Evolutionary conservation across 2,888 invertebrate species (phyloP).

Genomic region (Tipula confusa): DNA sequence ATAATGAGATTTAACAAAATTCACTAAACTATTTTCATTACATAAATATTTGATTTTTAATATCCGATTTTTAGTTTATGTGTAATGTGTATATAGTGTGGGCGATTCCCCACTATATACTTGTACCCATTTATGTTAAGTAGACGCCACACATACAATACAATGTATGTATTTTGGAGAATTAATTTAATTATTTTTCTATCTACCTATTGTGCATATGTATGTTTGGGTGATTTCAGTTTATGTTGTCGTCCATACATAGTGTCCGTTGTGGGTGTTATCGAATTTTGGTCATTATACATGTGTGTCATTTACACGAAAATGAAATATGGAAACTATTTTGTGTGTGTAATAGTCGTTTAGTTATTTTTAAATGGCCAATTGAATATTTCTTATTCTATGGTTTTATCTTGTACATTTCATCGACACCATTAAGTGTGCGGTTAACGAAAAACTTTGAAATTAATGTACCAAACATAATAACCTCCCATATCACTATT

Average conservation of each 20-base stretch:
- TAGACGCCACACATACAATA: neutral
- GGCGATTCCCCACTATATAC: neutral
- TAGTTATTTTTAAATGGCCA: neutral
- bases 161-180: neutral
- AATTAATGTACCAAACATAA: neutral
- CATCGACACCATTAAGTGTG: neutral
- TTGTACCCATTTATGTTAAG: neutral
- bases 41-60: constrained; percentile 25
- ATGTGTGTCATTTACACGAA: neutral
- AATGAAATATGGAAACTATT: neutral
- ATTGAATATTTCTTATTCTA: neutral
- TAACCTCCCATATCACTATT: constrained; percentile 7
- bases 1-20: constrained; percentile 12
- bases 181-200: neutral
- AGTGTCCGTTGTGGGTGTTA: neutral
- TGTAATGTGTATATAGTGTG: neutral
- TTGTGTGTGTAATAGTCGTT: neutral
- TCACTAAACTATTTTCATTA: constrained; percentile 9
- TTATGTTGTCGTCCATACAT: neutral
- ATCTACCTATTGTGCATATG: neutral
- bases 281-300: neutral
- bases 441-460: neutral
- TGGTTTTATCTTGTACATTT: neutral
- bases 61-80: neutral
- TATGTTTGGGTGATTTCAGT: neutral